Evolutionary conservation across 2,797 vertebrate species (phyloP), one percentile per base, ranked within the genome.

Genomic region (Neopelma chrysocephalum): DNA sequence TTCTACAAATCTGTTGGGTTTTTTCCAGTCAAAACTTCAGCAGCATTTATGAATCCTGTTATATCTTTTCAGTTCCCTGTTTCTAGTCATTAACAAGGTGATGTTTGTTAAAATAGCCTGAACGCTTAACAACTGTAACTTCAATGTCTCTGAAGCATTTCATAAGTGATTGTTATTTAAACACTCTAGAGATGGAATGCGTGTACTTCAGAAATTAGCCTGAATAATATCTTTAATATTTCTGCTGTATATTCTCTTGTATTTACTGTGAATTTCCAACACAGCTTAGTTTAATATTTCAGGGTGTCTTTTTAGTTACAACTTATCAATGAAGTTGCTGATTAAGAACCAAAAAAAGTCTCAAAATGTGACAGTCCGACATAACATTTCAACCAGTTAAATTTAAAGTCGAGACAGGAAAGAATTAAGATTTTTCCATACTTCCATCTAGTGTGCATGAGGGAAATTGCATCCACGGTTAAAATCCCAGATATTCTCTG

Each of bases 361-460:
- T 85, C 53, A 57, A 9, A 57, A 56, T 3, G 11, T 78, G 61
- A 40, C 27, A 60, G 79, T 51, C 19, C 9, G 3, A 34, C 27
- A 0, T 34, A 47, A 54, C 12, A 11, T 69, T 72, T 75, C 83
- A 89, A 29, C 62, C 71, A 15, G 66, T 80, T 68, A 40, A 58
- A 36, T 69, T 80, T 20, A 43, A 81, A 78, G 70, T 51, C 7
- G 27, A 61, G 66, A 36, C 42, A 75, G 64, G 91, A 40, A 75
- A 56, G 75, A 84, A 93, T 95, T 84, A 78, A 83, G 40, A 61
- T 91, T 96, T 97, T 90, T 96, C 38, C 90, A 84, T 42, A 26
- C 78, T 97, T 94, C 95, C 97, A 96, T 96, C 93, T 96, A 96
- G 96, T 90, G 96, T 96, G 69, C 18, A 16, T 76, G 93, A 87